Percentiles rank a stretch among this genome's conserved stretches.
Conservation (phyloP, 2,888 invertebrate species). For the Megamerina dolium region DNA sequence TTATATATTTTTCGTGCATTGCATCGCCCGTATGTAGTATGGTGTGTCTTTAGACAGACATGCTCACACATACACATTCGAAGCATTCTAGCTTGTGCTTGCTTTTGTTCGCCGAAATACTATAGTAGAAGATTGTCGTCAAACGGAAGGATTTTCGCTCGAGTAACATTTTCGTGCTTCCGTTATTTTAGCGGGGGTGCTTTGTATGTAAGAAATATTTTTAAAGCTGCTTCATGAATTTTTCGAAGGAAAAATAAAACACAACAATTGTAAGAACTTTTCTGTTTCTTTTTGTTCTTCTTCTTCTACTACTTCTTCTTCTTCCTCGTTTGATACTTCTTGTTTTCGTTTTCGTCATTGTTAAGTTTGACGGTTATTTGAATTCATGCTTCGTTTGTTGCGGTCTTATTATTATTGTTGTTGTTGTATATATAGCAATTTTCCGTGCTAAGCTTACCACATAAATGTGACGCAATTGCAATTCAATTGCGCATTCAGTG, state of each 20-base stretch:
- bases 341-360: conserved; percentile 6
- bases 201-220: no score
- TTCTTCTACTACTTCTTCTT: background rate
- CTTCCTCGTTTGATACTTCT: background rate
- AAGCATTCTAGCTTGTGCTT: no score
- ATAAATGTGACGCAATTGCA: conserved; percentile 14
- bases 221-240: no score
- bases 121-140: no score
- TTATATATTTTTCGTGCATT: no score
- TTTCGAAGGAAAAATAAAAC: no score
- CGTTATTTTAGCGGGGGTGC: no score
- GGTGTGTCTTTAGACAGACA: no score
- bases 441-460: background rate
- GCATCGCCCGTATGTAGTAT: no score
- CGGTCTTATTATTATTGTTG: conserved; percentile 6
- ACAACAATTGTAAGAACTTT: background rate
- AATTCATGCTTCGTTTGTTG: conserved; percentile 18
- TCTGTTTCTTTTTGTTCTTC: background rate
- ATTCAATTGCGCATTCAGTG: conserved; percentile 21
- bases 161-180: conserved; percentile 18
- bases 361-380: conserved; percentile 20
- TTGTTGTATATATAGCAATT: background rate
- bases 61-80: no score
- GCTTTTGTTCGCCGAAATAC: no score
- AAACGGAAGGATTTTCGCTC: conserved; percentile 18